These are phyloP conservation scores for Drosophila lacteicornis DNA, from an alignment of 1,140 invertebrate species.

Conservation along the genomic window DNA sequence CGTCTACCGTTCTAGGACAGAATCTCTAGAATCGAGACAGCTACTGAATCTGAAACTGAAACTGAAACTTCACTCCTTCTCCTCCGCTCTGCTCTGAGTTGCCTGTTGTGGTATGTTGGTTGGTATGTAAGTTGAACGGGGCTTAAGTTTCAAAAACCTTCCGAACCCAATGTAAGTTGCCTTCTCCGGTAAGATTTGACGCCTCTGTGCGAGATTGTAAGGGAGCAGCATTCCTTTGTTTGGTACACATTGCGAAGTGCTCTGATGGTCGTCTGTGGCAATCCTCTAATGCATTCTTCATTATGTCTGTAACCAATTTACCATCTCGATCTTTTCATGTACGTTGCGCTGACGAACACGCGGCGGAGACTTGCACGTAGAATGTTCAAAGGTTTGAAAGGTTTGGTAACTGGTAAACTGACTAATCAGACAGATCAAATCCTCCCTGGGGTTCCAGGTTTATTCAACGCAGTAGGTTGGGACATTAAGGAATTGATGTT, in stretches of 20 bases:
- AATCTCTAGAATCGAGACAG: conserved; percentile 72
- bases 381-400: conserved; percentile 60
- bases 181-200: conserved; percentile 35
- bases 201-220: conserved; percentile 14
- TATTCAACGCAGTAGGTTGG: not conserved
- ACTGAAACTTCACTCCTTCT: conserved; percentile 37
- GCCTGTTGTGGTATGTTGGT: conserved; percentile 30
- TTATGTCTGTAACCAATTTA: conserved; percentile 64
- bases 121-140: conserved; percentile 63
- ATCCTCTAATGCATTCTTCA: conserved; percentile 29
- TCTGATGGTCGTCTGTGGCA: conserved; percentile 45
- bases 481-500: conserved; percentile 1
- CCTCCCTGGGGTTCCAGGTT: conserved; percentile 5
- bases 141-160: conserved; percentile 23
- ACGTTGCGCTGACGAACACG: conserved; percentile 53
- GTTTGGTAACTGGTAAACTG: conserved; percentile 55
- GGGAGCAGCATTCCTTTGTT: conserved; percentile 39
- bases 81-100: conserved; percentile 31
- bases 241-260: conserved; percentile 52
- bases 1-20: conserved; percentile 78
- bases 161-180: conserved; percentile 39
- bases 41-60: conserved; percentile 17
- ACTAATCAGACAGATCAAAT: conserved; percentile 5
- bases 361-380: conserved; percentile 36
- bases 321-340: conserved; percentile 71